phyloP scores from a whole-genome alignment of 2,797 vertebrate genomes.

The Chelon labrosus region DNA sequence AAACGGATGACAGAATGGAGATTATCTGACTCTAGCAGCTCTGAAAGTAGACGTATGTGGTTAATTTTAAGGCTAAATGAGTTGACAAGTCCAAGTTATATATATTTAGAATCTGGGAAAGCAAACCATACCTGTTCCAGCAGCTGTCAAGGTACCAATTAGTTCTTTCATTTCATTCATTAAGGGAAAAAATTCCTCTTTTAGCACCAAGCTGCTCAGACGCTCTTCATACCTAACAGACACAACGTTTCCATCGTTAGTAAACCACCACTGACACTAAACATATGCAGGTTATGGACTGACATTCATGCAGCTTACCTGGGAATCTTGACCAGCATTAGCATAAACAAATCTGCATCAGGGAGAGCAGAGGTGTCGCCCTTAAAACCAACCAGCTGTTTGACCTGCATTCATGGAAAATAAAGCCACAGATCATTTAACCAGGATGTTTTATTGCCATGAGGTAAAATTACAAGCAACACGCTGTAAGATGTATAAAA shows the following conservation, averaged over 20 bases:
- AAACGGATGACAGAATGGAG: slow-evolving; percentile 87
- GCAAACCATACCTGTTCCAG: slow-evolving; percentile 79
- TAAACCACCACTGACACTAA: not conserved
- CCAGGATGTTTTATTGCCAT: not conserved
- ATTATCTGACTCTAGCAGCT: slow-evolving; percentile 84
- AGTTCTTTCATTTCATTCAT: slow-evolving; percentile 81
- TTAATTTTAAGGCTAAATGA: not conserved
- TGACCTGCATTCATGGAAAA: slow-evolving; percentile 71
- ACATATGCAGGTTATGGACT: not conserved
- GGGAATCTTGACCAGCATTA: slow-evolving; percentile 83
- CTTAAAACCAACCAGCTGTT: slow-evolving; percentile 78
- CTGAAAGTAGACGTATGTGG: slow-evolving; percentile 62
- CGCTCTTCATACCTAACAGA: slow-evolving; percentile 83
- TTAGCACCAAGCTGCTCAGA: slow-evolving; percentile 85
- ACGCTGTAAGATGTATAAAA: not conserved
- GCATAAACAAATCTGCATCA: slow-evolving; percentile 88
- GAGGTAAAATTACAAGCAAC: not conserved
- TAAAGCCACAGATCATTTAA: not conserved
- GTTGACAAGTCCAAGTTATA: not conserved
- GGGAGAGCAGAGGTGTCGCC: slow-evolving; percentile 79
- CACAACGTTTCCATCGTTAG: slow-evolving; percentile 20
- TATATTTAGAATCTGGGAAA: not conserved
- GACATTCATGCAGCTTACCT: slow-evolving; percentile 71
- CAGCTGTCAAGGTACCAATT: slow-evolving; percentile 79
- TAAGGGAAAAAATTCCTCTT: slow-evolving; percentile 87